Evolutionary conservation across 2,888 invertebrate species (phyloP).

Genomic region (Pollenia amentaria): DNA sequence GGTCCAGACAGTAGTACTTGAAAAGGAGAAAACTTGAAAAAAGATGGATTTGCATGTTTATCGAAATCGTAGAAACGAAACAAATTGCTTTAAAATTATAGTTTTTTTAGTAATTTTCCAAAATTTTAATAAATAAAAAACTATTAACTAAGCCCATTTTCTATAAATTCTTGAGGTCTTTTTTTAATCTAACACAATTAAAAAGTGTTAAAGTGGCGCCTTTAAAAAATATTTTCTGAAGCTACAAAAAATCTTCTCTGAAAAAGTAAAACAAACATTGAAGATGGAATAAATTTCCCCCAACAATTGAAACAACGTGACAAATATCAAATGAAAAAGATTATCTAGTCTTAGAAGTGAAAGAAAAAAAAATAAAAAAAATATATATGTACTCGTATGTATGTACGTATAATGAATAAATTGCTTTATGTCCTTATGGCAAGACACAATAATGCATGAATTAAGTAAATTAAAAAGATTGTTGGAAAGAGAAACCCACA

Average conservation of each 20-base stretch:
- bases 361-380: conserved; percentile 24
- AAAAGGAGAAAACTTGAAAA: background rate
- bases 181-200: conserved; percentile 32
- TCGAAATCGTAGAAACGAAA: too few relatives aligned
- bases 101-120: too few relatives aligned
- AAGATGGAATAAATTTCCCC: conserved; percentile 27
- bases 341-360: conserved; percentile 32
- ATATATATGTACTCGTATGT: too few relatives aligned
- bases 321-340: conserved; percentile 64
- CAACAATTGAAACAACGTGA: conserved; percentile 69
- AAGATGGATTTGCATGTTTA: background rate
- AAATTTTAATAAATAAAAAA: too few relatives aligned
- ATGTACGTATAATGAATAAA: conserved; percentile 47
- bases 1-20: conserved; percentile 1
- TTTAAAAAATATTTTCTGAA: conserved; percentile 33
- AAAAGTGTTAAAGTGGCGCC: conserved; percentile 57
- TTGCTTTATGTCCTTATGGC: conserved; percentile 51
- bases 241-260: conserved; percentile 6
- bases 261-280: conserved; percentile 17
- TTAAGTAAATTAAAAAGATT: conserved; percentile 35
- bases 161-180: background rate
- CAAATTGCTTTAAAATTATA: too few relatives aligned
- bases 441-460: conserved; percentile 25
- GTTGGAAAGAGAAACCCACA: conserved; percentile 37
- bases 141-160: background rate